A percentile compares a stretch with the other conserved stretches of the same genome.
These are phyloP conservation scores for Akabosia matsudoensis DNA, from an alignment of 1,140 invertebrate species.

Conservation along the genomic window DNA sequence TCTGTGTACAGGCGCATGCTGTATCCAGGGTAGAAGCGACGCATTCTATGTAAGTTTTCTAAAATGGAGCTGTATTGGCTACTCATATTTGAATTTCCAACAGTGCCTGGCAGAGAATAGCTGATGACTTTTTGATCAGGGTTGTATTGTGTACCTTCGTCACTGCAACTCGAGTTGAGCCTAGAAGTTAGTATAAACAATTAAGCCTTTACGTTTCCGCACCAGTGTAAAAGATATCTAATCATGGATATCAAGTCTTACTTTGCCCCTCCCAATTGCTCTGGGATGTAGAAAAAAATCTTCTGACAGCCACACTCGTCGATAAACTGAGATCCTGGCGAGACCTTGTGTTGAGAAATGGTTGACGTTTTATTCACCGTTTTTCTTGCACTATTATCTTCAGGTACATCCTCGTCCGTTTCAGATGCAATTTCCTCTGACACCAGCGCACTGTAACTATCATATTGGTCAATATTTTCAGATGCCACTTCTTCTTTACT, in stretches of 20 bases:
- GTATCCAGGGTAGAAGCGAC: neutral
- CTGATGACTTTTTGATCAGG: neutral
- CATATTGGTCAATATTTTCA: no score
- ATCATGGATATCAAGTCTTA: neutral
- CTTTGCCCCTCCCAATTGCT: neutral
- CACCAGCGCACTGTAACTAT: no score
- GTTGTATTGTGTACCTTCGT: neutral
- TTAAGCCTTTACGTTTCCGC: neutral
- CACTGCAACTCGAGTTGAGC: neutral
- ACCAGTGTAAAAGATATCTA: neutral
- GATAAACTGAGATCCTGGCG: neutral
- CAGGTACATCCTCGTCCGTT: no score
- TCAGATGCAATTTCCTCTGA: no score
- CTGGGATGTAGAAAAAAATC: neutral
- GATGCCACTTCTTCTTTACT: no score
- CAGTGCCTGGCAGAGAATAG: neutral
- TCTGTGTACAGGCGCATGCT: neutral
- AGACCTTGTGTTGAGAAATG: neutral
- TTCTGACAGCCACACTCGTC: neutral
- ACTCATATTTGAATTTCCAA: neutral
- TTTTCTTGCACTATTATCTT: no score
- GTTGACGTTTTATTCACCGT: neutral
- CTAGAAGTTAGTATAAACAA: neutral
- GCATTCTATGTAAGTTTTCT: neutral
- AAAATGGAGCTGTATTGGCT: neutral